A percentile compares a stretch with the other conserved stretches of the same genome.
Evolutionary conservation across 2,113 vertebrate species (phyloP).

Genomic region (Callorhinus ursinus): DNA sequence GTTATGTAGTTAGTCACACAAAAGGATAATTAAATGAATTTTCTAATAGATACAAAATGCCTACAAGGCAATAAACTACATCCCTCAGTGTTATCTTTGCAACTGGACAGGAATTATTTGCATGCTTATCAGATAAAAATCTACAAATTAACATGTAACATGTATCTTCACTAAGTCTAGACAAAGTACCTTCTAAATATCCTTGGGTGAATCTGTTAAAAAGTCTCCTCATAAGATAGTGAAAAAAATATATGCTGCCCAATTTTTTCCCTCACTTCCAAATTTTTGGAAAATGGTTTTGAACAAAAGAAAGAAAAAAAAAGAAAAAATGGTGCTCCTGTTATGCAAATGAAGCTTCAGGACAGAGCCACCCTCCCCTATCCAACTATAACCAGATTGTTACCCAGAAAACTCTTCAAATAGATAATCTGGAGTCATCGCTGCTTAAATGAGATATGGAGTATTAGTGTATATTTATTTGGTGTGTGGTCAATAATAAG

Average conservation of each 20-base stretch:
- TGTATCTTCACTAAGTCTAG: neutral
- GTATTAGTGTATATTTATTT: neutral
- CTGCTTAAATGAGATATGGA: neutral
- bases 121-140: conserved; percentile 23
- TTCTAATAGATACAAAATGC: neutral
- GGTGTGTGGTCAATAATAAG: neutral
- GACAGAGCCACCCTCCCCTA: neutral
- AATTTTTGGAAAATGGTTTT: conserved; percentile 8
- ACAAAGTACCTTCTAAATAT: conserved; percentile 30
- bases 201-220: neutral
- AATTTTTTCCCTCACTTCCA: conserved; percentile 8
- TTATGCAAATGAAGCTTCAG: neutral
- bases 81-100: neutral
- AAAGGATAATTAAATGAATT: conserved; percentile 21
- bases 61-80: neutral
- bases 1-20: neutral
- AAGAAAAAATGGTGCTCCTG: neutral
- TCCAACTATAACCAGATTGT: neutral
- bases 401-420: neutral
- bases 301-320: neutral
- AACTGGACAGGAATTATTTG: neutral
- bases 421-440: neutral
- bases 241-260: neutral
- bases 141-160: neutral
- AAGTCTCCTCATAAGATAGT: neutral